Conservation (phyloP, 2,113 vertebrate genomes). For the Pseudorectes ferrugineus region DNA sequence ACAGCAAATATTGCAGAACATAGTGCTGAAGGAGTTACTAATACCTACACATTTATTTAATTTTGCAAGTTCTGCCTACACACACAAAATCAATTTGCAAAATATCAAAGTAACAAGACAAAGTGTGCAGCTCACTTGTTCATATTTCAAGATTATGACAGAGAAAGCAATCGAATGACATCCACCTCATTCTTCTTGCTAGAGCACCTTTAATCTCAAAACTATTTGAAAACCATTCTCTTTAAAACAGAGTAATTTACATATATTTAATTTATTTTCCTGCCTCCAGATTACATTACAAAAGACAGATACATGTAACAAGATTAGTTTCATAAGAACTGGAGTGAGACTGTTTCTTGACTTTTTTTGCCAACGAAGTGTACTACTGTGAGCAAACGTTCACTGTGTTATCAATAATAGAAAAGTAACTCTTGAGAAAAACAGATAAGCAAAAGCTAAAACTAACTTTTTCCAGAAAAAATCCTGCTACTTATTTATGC, state of each 20-base stretch:
- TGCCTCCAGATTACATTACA: background rate
- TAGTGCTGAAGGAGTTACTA: background rate
- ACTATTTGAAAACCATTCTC: background rate
- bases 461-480: background rate
- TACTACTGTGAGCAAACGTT: background rate
- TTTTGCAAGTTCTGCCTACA: background rate
- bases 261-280: background rate
- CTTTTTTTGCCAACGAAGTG: background rate
- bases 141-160: background rate
- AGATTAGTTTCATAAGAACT: background rate
- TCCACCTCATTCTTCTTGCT: background rate
- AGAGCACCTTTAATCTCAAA: background rate
- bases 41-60: background rate
- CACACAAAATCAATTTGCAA: background rate
- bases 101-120: background rate
- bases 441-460: background rate
- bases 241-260: background rate
- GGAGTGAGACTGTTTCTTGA: background rate
- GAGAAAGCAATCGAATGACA: background rate
- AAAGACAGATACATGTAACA: background rate
- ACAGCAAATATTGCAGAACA: background rate
- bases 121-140: background rate
- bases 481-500: background rate
- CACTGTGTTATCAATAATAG: background rate
- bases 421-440: background rate